phyloP scores from a whole-genome alignment of 2,113 vertebrate genomes.

The Platysteira castanea region DNA sequence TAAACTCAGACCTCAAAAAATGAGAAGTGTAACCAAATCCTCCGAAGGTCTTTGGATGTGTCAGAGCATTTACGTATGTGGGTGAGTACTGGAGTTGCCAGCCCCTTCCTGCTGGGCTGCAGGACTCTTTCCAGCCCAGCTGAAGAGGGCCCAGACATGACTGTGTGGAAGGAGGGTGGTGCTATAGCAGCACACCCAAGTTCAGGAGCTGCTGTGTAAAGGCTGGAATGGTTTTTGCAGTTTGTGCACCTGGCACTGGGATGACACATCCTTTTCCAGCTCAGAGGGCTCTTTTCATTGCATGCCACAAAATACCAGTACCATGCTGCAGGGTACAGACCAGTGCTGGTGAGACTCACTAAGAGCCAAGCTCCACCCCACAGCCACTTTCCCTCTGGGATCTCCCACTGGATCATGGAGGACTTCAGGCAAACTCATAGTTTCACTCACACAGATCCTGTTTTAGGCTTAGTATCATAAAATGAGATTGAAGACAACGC shows the following conservation, averaged over 20 bases:
- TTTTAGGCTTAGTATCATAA: neutral
- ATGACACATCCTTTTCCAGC: neutral
- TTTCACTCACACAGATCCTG: neutral
- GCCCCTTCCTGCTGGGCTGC: neutral
- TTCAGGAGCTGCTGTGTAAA: neutral
- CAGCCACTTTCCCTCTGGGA: neutral
- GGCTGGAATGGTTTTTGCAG: accelerated
- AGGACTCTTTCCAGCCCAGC: neutral
- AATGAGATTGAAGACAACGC: neutral
- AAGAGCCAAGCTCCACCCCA: neutral
- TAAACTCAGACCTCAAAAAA: neutral
- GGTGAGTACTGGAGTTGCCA: neutral
- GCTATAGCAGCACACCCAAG: neutral
- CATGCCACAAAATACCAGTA: neutral
- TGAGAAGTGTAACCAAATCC: neutral
- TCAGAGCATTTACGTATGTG: neutral
- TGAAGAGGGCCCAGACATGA: neutral
- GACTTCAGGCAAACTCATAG: neutral
- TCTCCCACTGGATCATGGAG: neutral
- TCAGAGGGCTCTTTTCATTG: neutral
- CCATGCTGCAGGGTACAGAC: neutral
- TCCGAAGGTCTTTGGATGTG: neutral
- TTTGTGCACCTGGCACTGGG: neutral
- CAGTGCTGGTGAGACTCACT: neutral
- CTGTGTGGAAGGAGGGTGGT: neutral